Evolutionary conservation across 2,797 vertebrate species (phyloP), one percentile per base, ranked within the genome.

Genomic region (Pseudotriccus pelzelni): DNA sequence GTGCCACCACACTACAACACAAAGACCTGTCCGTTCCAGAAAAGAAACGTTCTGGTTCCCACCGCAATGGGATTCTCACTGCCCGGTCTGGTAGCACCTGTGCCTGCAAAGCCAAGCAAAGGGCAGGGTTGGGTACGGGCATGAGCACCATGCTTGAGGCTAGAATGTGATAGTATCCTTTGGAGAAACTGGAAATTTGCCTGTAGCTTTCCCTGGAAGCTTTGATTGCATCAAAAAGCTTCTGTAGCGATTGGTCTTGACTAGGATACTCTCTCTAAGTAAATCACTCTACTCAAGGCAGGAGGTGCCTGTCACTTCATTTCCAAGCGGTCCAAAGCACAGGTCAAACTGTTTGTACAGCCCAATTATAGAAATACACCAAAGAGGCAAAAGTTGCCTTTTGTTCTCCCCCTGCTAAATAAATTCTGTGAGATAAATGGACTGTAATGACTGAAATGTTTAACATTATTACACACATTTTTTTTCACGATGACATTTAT

Each of bases 151-250:
- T 1, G 11, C 19, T 1, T 23, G 34, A 70, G 59, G 69, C 20
- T 23, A 2, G n/a, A 21, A 24, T 0, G 1, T 28, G 10, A 4
- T 0, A 23, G 9, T 9, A 21, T 11, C 32, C 22, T 27, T 32
- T 41, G 30, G 23, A 34, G 6, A 30, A 52, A 68, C 50, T 15
- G 14, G 37, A 24, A 19, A 28, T 12, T 20, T 34, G 24, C 14
- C 34, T 11, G 0, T 3, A 6, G 4, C n/a, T 59, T 36, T 24
- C 46, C 8, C 46, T 58, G 73, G n/a, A 49, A 66, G 16, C 28
- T 43, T 5, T n/a, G 23, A 46, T 3, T 49, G 59, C 46, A 34
- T 19, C 50, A 14, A 78, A 49, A n/a, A 32, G 3, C 5, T 24
- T 14, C 2, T 25, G 14, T 15, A 44, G 7, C 44, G 14, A 2